Conservation (phyloP, 53 echinoderm and acorn worm genomes). For the Echinarachnius parma region DNA sequence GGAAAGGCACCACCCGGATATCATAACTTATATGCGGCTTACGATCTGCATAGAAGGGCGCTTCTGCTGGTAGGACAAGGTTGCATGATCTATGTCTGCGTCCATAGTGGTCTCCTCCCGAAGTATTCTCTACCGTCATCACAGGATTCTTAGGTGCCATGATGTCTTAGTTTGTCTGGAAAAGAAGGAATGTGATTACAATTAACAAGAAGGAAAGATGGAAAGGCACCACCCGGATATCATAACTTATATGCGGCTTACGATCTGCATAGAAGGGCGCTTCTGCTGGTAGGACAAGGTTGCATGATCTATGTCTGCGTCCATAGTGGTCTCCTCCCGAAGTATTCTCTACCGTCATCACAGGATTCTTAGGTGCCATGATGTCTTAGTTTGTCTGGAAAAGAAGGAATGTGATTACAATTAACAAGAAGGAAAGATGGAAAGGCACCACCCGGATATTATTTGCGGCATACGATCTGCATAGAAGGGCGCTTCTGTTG, state of each 20-base stretch:
- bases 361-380: slow-evolving; percentile 43
- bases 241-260: too few relatives aligned
- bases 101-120: slow-evolving; percentile 16
- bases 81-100: neutral
- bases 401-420: too few relatives aligned
- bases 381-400: too few relatives aligned
- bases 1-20: too few relatives aligned
- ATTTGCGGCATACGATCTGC: slow-evolving; percentile 85
- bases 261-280: slow-evolving; percentile 45
- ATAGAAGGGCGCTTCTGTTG: slow-evolving; percentile 20
- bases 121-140: slow-evolving; percentile 2
- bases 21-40: too few relatives aligned
- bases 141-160: slow-evolving; percentile 45
- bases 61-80: slow-evolving; percentile 13
- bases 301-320: neutral
- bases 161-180: too few relatives aligned
- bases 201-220: too few relatives aligned
- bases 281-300: slow-evolving; percentile 12
- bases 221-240: too few relatives aligned
- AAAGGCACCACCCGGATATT: too few relatives aligned
- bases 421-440: too few relatives aligned
- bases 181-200: too few relatives aligned
- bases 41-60: slow-evolving; percentile 52
- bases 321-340: slow-evolving; percentile 14
- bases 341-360: slow-evolving; percentile 8